Base-by-base conservation (phyloP, 2,888 invertebrate genomes). In the Cactoblastis cactorum region DNA sequence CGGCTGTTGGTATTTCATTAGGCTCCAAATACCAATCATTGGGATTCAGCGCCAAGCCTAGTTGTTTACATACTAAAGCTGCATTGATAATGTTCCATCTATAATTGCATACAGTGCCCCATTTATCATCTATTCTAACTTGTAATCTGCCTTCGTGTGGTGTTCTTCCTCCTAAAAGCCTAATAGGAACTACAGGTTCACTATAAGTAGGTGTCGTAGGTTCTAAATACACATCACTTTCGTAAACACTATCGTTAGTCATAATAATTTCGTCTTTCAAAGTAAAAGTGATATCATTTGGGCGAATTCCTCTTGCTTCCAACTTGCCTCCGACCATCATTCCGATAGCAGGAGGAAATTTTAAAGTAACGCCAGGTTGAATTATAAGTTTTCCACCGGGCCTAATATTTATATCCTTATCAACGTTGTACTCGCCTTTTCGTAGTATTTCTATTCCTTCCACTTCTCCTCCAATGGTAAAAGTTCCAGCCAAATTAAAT, bases 71-170 rank as follows among this genome's bases (percentile, higher is more conserved):
- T 0, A 96, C 97, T 45, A 99, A 83, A 0, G 98, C 96, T 0
- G 99, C 98, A 71, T 97, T 95, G 38, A 93, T 91, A 15, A 96
- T 94, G 39, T 95, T 97, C 98, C 99, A 99, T 41, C 95, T 96
- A 74, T 99, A 97, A 81, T 96, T 96, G 75, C 99, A 99, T 0
- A 99, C 96, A 0, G 98, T 98, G 32, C 99, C 99, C 99, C 99
- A 99, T 74, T 94, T 93, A 0, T 94, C 95, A 53, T 95, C 93
- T 6, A 98, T 89, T 66, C 94, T 92, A 0, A 98, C 92, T 89
- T 97, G 96, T 33, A 97, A 77, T 59, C 98, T 91, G 0, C 99
- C 99, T 87, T 98, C 97, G 34, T 93, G 92, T 48, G 92, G 92
- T 1, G 94, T 94, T 56, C 92, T 91, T 0, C 97, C 97, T 15